A percentile compares a stretch with the other conserved stretches of the same genome.
These are phyloP conservation scores for Puma concolor DNA, from an alignment of 2,113 vertebrate genomes.

Conservation along the genomic window DNA sequence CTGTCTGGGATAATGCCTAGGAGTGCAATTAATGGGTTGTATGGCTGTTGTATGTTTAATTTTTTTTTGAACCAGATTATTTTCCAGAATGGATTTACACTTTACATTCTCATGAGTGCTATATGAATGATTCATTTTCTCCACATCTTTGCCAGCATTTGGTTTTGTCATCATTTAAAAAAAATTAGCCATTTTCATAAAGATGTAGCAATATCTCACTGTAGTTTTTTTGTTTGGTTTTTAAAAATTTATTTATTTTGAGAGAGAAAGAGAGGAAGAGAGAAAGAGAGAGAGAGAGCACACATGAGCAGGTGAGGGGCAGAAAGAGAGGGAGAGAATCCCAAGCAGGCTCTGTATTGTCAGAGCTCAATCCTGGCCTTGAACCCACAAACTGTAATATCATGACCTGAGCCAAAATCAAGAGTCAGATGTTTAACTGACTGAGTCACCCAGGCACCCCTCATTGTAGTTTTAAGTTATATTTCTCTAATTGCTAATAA, in stretches of 20 bases:
- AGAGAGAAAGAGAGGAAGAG: too few relatives aligned
- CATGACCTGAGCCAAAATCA: too few relatives aligned
- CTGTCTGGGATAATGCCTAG: not conserved
- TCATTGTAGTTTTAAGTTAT: not conserved
- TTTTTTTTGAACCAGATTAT: not conserved
- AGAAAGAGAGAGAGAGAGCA: too few relatives aligned
- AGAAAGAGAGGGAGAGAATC: too few relatives aligned
- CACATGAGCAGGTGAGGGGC: too few relatives aligned
- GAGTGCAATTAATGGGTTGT: not conserved
- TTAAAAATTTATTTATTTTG: too few relatives aligned
- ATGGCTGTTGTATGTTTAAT: not conserved
- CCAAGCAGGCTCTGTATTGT: too few relatives aligned
- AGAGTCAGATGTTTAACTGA: too few relatives aligned
- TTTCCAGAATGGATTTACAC: not conserved
- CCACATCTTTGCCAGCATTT: not conserved
- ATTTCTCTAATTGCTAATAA: not conserved
- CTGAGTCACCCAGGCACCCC: too few relatives aligned
- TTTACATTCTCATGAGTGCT: not conserved
- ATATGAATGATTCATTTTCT: not conserved
- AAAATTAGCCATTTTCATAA: not conserved
- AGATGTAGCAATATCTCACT: not conserved
- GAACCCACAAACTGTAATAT: too few relatives aligned
- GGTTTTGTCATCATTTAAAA: not conserved
- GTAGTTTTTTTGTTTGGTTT: not conserved
- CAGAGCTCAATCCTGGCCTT: too few relatives aligned